phyloP scores from a whole-genome alignment of 2,888 invertebrate genomes.

The Heliothis peltigera region DNA sequence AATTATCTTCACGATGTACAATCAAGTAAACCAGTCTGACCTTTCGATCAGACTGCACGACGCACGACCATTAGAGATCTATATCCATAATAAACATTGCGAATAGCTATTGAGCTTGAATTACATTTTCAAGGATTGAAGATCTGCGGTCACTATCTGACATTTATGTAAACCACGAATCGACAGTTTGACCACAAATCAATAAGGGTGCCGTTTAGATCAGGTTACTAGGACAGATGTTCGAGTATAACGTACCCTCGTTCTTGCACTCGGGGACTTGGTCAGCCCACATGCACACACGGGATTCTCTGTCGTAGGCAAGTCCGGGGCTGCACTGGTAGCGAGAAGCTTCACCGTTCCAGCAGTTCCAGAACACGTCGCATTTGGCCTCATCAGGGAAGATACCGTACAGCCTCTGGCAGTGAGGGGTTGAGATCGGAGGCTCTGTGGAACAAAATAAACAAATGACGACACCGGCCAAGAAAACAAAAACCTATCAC shows the following conservation, averaged over 20 bases:
- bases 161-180: slow-evolving; percentile 34
- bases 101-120: slow-evolving; percentile 50
- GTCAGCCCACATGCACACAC: slow-evolving; percentile 99
- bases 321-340: slow-evolving; percentile 98
- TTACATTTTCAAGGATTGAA: slow-evolving; percentile 44
- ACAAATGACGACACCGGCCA: slow-evolving; percentile 10
- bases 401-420: slow-evolving; percentile 96
- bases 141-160: slow-evolving; percentile 40
- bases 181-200: slow-evolving; percentile 19
- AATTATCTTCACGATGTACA: background rate
- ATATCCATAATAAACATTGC: slow-evolving; percentile 25
- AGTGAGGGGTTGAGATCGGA: slow-evolving; percentile 95
- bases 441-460: slow-evolving; percentile 90
- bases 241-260: slow-evolving; percentile 91
- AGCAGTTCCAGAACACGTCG: slow-evolving; percentile 98
- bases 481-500: background rate
- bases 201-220: slow-evolving; percentile 43
- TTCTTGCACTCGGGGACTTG: slow-evolving; percentile 97
- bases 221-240: slow-evolving; percentile 1
- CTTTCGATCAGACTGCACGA: slow-evolving; percentile 15
- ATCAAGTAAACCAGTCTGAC: slow-evolving; percentile 4
- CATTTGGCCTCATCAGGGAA: slow-evolving; percentile 96
- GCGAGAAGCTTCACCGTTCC: slow-evolving; percentile 98
- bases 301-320: slow-evolving; percentile 97
- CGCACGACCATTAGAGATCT: slow-evolving; percentile 9